These are phyloP conservation scores for Marasmarcha lunaedactyla DNA, from an alignment of 2,888 invertebrate genomes.

Conservation along the genomic window DNA sequence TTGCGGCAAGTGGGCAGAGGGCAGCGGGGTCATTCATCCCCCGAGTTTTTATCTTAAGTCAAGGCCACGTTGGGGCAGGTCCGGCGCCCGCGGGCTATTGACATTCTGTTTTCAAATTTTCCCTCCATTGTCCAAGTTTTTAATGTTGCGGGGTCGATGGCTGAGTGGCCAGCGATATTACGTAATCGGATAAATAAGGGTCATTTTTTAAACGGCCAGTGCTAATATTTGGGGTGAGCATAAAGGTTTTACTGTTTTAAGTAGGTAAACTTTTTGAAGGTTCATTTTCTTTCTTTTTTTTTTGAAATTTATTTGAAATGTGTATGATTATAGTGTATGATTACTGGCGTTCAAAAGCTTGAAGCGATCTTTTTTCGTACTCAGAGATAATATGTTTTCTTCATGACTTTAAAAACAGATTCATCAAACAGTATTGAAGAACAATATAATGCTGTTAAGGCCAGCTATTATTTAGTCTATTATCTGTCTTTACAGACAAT, in stretches of 20 bases:
- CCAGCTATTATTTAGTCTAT: not conserved
- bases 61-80: slow-evolving; percentile 69
- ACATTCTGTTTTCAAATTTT: slow-evolving; percentile 68
- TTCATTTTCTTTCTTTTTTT: too few relatives aligned
- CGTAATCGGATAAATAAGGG: slow-evolving; percentile 24
- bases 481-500: not conserved
- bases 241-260: not conserved
- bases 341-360: too few relatives aligned
- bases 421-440: too few relatives aligned
- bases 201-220: not conserved
- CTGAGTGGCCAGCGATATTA: slow-evolving; percentile 36
- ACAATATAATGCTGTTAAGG: too few relatives aligned
- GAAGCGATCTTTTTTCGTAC: too few relatives aligned
- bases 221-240: not conserved
- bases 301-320: too few relatives aligned
- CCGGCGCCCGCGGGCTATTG: slow-evolving; percentile 66
- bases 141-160: slow-evolving; percentile 55
- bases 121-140: slow-evolving; percentile 68
- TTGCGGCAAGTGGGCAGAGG: slow-evolving; percentile 33
- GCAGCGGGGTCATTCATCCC: slow-evolving; percentile 55
- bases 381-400: too few relatives aligned
- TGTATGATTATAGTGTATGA: too few relatives aligned
- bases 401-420: too few relatives aligned
- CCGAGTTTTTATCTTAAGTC: slow-evolving; percentile 65
- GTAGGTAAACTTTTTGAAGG: too few relatives aligned